A percentile compares a stretch with the other conserved stretches of the same genome.
phyloP scores from a whole-genome alignment of 2,113 vertebrate genomes.

The Morone saxatilis region DNA sequence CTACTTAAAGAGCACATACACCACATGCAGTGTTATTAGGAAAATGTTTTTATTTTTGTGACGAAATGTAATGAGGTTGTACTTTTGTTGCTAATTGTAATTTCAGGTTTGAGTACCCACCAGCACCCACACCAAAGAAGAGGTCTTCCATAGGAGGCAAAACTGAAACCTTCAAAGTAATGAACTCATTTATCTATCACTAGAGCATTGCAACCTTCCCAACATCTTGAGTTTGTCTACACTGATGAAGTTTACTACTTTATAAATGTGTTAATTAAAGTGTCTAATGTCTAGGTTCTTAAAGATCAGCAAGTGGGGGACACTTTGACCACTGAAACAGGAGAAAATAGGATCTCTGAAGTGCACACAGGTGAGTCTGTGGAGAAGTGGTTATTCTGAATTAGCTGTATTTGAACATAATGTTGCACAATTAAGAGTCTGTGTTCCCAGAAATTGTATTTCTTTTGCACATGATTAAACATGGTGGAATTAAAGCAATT shows the following conservation, averaged over 20 bases:
- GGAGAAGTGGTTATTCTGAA: not conserved
- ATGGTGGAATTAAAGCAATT: too few species aligned
- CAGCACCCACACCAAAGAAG: conserved; percentile 82
- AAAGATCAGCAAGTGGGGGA: conserved; percentile 85
- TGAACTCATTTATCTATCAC: not conserved
- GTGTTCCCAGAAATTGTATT: not conserved
- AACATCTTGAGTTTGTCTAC: not conserved
- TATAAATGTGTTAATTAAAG: not conserved
- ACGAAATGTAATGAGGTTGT: not conserved
- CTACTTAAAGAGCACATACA: not conserved
- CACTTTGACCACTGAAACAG: conserved; percentile 42
- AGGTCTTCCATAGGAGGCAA: conserved; percentile 77
- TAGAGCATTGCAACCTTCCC: not conserved
- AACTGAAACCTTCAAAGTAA: conserved; percentile 87
- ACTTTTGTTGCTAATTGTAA: not conserved
- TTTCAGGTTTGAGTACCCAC: conserved; percentile 88
- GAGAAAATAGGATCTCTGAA: conserved; percentile 69
- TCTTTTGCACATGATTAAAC: not conserved
- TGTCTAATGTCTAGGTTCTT: conserved; percentile 81
- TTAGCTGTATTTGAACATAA: not conserved
- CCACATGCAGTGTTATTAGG: not conserved
- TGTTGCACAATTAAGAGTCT: not conserved
- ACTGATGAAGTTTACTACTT: not conserved
- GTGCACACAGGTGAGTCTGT: conserved; percentile 75
- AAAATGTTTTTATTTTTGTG: not conserved